Base-by-base conservation (phyloP, 2,797 vertebrate genomes). In the Anguilla megastoma region DNA sequence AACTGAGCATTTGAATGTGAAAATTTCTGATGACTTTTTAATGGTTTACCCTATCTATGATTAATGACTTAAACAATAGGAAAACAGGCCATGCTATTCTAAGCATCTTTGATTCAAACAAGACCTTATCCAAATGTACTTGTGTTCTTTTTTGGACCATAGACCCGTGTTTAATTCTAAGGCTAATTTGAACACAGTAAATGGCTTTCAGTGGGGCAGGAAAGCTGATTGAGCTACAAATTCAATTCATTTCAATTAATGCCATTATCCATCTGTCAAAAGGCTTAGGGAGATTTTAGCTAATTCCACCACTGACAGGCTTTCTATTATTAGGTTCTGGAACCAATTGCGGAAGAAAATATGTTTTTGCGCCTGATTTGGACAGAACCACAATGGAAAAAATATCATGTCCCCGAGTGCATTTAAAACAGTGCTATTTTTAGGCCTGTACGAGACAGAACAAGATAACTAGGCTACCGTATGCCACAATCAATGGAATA, bases 241-340 rank as follows among this genome's bases (percentile, higher is more conserved):
- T 84, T 85, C 33, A 74, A 80, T 86, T 74, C 45, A 84, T 89
- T 89, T 74, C 89, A 91, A 90, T 89, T 91, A 90, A 89, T 83
- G 86, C 86, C 85, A 69, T 92, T 88, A 92, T 87, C 90, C 87
- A 90, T 90, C 90, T 92, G 90, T 90, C 86, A 90, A 89, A 86
- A 71, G 89, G 89, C 85, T 74, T 71, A 41, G 41, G 27, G 48
- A 76, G 85, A 74, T 76, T 76, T 74, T 86, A 33, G 56, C 88
- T 86, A 87, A 80, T 87, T 85, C 85, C 82, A 71, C 88, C 87
- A 91, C 50, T 76, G 58, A 89, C 88, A 76, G 69, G 84, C 85
- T 88, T 86, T 58, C 18, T 88, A 89, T 89, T 91, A 91, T 92
- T 87, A 90, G 88, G 85, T 66, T 56, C 85, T 76, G 60, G 69